Conservation (phyloP, 2,113 vertebrate genomes). For the Mustelus asterias region DNA sequence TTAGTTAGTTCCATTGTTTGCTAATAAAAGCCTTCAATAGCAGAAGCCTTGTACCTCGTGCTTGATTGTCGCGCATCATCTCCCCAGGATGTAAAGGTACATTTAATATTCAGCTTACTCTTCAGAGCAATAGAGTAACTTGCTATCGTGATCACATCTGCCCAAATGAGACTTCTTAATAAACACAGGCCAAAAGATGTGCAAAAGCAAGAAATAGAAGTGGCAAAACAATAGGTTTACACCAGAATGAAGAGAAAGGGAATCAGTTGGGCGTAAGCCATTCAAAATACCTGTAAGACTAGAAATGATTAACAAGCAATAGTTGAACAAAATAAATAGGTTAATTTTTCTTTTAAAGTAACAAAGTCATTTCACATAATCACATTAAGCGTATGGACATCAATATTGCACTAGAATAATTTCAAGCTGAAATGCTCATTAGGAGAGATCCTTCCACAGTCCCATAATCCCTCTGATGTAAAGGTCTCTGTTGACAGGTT, state of each 20-base stretch:
- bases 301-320: neutral
- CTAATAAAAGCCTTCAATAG: no score
- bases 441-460: neutral
- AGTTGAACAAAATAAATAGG: neutral
- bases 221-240: neutral
- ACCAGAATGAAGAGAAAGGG: neutral
- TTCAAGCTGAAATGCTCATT: neutral
- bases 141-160: neutral
- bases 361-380: neutral
- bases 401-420: neutral
- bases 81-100: no score
- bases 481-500: constrained; percentile 12
- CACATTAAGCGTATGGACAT: neutral
- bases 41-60: no score
- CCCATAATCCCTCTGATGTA: neutral
- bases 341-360: neutral
- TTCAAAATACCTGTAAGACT: neutral
- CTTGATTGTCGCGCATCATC: no score
- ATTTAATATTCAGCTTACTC: neutral
- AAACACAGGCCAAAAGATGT: neutral
- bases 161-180: neutral
- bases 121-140: neutral
- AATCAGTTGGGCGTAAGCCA: no score
- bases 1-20: no score
- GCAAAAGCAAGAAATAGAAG: neutral